phyloP scores from a whole-genome alignment of 2,888 invertebrate genomes.

The Plebejus argus region DNA sequence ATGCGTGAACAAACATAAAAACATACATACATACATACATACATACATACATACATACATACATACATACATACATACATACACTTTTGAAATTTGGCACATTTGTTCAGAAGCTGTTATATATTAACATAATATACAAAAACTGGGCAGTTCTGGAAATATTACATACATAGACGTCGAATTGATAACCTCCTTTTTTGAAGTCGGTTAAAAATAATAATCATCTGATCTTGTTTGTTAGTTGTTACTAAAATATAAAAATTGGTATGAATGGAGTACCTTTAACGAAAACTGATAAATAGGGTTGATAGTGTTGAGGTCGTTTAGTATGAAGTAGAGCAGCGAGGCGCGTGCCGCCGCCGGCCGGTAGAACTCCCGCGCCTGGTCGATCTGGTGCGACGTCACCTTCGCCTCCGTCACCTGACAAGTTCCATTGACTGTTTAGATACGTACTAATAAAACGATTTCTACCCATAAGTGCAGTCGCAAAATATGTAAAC shows the following conservation, averaged over 20 bases:
- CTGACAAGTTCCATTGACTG: conserved; percentile 48
- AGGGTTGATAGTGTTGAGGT: conserved; percentile 96
- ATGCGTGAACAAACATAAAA: too few relatives aligned
- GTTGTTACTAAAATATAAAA: neutral
- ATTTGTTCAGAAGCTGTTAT: too few relatives aligned
- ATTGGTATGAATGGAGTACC: conserved; percentile 66
- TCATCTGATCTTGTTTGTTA: neutral
- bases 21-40: too few relatives aligned
- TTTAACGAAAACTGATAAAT: conserved; percentile 98
- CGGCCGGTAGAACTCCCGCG: conserved; percentile 92
- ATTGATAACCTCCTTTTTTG: too few relatives aligned
- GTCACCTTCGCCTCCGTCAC: conserved; percentile 95
- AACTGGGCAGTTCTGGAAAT: too few relatives aligned
- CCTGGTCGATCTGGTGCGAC: conserved; percentile 94
- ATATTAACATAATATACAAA: too few relatives aligned
- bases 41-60: too few relatives aligned
- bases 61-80: too few relatives aligned
- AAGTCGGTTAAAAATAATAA: neutral
- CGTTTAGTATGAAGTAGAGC: conserved; percentile 96
- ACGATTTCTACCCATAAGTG: neutral
- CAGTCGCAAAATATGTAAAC: neutral
- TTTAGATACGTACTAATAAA: too few relatives aligned
- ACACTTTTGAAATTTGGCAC: too few relatives aligned
- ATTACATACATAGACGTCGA: too few relatives aligned
- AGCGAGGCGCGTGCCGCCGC: conserved; percentile 96